Evolutionary conservation across 35 echinoderm and acorn worm genomes (phyloP), one percentile per base, ranked within the genome.

Genomic region (Holothuria glaberrima): DNA sequence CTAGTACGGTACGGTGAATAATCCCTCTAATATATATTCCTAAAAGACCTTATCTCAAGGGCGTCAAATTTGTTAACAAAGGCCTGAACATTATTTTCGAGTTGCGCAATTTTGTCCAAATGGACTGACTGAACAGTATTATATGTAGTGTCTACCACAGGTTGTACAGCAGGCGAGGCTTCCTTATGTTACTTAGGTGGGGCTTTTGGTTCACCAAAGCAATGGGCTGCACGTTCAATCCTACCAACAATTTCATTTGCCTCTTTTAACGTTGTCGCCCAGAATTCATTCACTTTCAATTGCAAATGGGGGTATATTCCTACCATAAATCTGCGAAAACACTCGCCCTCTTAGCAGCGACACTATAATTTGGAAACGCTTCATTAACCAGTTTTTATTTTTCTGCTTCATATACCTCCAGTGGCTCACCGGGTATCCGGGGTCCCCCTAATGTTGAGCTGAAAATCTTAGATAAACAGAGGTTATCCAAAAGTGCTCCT

Each of bases 321-420:
- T 27, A 25, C 86, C 20, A 72, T 27, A 35, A 88, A 88, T 72
- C 67, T 24, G 2, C 86, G 18, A 31, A 88, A 73, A 27, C 41
- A 72, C 73, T 88, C 86, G 9, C 86, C 67, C 7, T 88, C 86
- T 58, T 74, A 41, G 0, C 27, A 67, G 48, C 25, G 73, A 88
- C 18, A 58, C 65, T 73, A 57, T 67, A n/a, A n/a, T n/a, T n/a
- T n/a, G n/a, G n/a, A n/a, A n/a, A n/a, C n/a, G n/a, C n/a, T n/a
- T n/a, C n/a, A 19, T 71, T 29, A 22, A 88, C 67, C 16, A 88
- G 30, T 48, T 35, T 68, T 12, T 64, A 26, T 12, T 72, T 88
- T 13, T 88, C 66, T 10, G 38, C 41, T 22, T 64, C 86, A 56
- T 88, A 88, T 73, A 88, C 46, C 27, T 88, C 50, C 22, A 88